Evolutionary conservation across 1,140 invertebrate genomes (phyloP).

Genomic region (Eciton burchellii): DNA sequence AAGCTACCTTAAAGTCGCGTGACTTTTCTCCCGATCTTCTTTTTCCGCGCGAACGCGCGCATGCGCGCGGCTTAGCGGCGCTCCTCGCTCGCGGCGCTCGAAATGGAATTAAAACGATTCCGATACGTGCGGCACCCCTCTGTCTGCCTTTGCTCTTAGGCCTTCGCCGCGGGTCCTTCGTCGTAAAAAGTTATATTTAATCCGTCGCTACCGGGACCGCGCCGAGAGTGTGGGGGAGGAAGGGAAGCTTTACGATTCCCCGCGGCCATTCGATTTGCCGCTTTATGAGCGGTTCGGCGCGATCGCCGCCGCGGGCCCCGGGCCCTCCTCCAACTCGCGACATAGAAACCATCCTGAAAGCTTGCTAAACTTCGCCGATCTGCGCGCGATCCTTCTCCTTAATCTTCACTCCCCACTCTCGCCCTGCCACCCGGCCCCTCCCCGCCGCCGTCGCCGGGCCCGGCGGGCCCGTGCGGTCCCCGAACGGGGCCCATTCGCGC

Average conservation of each 20-base stretch:
- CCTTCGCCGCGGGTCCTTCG: constrained; percentile 39
- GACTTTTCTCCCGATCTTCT: neutral
- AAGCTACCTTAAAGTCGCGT: no score
- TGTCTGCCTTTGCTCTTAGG: constrained; percentile 31
- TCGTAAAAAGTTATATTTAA: constrained; percentile 61
- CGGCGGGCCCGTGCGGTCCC: no score
- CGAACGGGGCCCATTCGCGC: no score
- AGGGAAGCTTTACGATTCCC: constrained; percentile 42
- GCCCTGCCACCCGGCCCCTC: no score
- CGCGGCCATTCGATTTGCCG: constrained; percentile 53
- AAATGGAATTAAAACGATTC: neutral
- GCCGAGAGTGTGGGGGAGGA: no score
- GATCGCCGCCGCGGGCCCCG: constrained; percentile 17
- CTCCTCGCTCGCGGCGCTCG: neutral
- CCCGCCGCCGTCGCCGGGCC: neutral
- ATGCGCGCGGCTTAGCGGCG: neutral
- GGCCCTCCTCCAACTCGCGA: neutral
- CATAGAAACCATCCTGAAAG: neutral
- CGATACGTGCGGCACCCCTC: neutral
- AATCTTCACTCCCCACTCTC: neutral
- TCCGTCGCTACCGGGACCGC: constrained; percentile 42
- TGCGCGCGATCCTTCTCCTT: constrained; percentile 28
- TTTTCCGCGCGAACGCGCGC: neutral
- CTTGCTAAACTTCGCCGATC: neutral
- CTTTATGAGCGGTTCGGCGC: constrained; percentile 48